Evolutionary conservation across 2,113 vertebrate species (phyloP).

Genomic region (Cephalopholis sonnerati): DNA sequence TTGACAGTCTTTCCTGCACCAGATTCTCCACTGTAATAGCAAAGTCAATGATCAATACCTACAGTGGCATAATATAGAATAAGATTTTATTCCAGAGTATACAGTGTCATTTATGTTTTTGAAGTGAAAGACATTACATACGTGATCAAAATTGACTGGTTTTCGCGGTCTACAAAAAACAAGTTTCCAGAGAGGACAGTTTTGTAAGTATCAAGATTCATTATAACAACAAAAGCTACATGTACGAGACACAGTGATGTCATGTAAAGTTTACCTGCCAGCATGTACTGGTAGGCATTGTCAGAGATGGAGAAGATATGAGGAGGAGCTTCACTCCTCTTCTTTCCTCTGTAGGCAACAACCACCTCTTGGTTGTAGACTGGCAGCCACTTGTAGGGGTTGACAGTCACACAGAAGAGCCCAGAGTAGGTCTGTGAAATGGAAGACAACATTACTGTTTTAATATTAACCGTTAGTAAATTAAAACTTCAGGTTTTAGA

Average conservation of each 20-base stretch:
- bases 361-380: slow-evolving; percentile 91
- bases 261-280: slow-evolving; percentile 82
- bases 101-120: neutral
- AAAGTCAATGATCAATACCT: slow-evolving; percentile 26
- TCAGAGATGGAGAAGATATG: slow-evolving; percentile 95
- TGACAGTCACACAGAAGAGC: slow-evolving; percentile 92
- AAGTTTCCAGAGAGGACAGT: neutral
- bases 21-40: slow-evolving; percentile 91
- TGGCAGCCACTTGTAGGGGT: slow-evolving; percentile 92
- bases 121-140: slow-evolving; percentile 73
- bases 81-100: neutral
- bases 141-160: slow-evolving; percentile 96
- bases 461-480: neutral
- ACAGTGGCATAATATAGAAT: neutral
- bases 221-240: neutral
- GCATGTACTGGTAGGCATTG: slow-evolving; percentile 93
- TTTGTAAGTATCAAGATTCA: slow-evolving; percentile 15
- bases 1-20: slow-evolving; percentile 98
- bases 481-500: neutral
- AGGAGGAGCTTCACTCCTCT: slow-evolving; percentile 91
- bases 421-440: slow-evolving; percentile 90
- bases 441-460: neutral
- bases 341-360: slow-evolving; percentile 90
- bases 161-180: slow-evolving; percentile 89
- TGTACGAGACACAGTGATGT: no score